phyloP scores from a whole-genome alignment of 2,888 invertebrate genomes.

The Diloba caeruleocephala region DNA sequence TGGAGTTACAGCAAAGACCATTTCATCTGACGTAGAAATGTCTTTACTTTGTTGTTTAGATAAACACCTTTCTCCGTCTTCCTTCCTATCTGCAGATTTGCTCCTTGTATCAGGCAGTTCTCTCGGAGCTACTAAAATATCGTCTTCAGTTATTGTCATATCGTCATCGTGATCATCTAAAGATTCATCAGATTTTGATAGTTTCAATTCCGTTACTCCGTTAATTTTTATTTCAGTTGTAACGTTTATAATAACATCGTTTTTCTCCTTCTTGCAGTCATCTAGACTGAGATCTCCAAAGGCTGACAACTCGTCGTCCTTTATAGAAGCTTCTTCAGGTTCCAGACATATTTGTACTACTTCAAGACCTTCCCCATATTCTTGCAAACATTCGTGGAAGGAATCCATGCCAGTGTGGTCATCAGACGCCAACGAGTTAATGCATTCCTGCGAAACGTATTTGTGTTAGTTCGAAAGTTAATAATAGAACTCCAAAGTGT shows the following conservation, averaged over 20 bases:
- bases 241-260: conserved; percentile 58
- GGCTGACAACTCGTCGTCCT: conserved; percentile 84
- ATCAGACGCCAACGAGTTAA: conserved; percentile 89
- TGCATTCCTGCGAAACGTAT: conserved; percentile 79
- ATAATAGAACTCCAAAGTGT: conserved; percentile 30
- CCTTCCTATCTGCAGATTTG: conserved; percentile 71
- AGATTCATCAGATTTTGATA: conserved; percentile 81
- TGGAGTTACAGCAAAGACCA: conserved; percentile 87
- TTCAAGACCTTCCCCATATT: conserved; percentile 90
- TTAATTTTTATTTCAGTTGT: conserved; percentile 69
- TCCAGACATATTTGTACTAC: conserved; percentile 90
- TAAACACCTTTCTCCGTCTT: conserved; percentile 66
- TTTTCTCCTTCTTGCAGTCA: conserved; percentile 70
- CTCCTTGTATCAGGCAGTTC: conserved; percentile 76
- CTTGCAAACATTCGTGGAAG: conserved; percentile 91
- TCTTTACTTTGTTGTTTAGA: conserved; percentile 86
- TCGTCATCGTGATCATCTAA: conserved; percentile 84
- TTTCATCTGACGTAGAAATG: conserved; percentile 86
- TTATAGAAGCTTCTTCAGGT: conserved; percentile 88
- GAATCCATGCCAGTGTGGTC: conserved; percentile 91
- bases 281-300: conserved; percentile 83
- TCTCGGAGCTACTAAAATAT: conserved; percentile 76
- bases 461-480: conserved; percentile 25
- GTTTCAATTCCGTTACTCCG: conserved; percentile 72
- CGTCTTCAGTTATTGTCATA: conserved; percentile 86